Base-by-base conservation (phyloP, 2,797 vertebrate genomes). In the Typhlichthys eigenmanni region DNA sequence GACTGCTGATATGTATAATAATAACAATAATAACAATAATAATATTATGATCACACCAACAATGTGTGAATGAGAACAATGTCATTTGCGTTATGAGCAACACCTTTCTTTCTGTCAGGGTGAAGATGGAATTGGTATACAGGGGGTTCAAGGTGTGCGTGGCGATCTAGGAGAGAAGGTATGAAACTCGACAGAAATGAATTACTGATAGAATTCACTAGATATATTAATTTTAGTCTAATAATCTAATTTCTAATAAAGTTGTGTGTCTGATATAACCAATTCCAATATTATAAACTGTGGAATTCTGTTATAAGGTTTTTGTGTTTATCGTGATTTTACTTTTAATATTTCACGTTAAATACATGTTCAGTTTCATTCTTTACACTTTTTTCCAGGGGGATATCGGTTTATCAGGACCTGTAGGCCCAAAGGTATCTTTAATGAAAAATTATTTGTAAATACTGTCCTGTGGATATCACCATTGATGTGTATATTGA, bases 141-240 rank as follows among this genome's bases (percentile, higher is more conserved):
- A 91, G 5, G 95, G 94, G 56, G 12, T 85, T 45, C 88, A 88
- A 60, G 95, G 95, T 14, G 29, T 57, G 11, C 91, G 78, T 51
- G 93, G 95, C 38, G 81, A 86, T 32, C 72, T 72, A 34, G 95
- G 95, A 81, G 83, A 93, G 69, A 95, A 95, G 93, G 95, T 95
- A 74, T 43, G 38, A 43, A 43, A 9, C 38, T 43, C 24, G 4
- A 43, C 9, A 43, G 38, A 43, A 43, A 43, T 43, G 5, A 0
- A 2, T 43, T 8, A 43, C 38, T 29, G 24, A 29, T 29, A 29
- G 24, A 29, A 29, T 29, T 29, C 24, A 29, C 24, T 29, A 29
- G 24, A 29, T 29, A 29, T 4, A 29, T 29, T 1, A 29, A 4
- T 29, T 29, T 29, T 29, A 29, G 24, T 29, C 24, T 29, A 29